A percentile compares a stretch with the other conserved stretches of the same genome.
phyloP scores from a whole-genome alignment of 2,113 vertebrate genomes.

The Corythornis cristatus region DNA sequence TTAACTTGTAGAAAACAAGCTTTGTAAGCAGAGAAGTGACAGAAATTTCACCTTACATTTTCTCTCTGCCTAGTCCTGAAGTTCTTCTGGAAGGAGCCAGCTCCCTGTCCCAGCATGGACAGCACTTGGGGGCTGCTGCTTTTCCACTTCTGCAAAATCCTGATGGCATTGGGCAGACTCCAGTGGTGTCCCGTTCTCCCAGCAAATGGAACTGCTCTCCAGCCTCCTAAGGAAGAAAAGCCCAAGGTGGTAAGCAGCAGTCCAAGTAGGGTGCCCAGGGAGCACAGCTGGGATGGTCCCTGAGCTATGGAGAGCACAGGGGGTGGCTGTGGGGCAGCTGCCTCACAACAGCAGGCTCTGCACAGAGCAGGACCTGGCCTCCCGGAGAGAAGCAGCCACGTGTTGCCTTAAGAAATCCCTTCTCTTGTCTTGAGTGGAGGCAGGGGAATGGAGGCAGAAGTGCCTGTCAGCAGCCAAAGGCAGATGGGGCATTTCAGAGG shows the following conservation, averaged over 20 bases:
- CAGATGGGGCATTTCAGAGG: background rate
- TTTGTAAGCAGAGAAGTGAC: background rate
- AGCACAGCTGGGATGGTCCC: background rate
- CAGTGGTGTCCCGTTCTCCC: background rate
- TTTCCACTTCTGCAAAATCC: background rate
- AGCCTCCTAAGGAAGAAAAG: background rate
- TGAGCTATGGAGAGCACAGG: background rate
- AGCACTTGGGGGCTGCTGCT: background rate
- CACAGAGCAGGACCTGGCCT: background rate
- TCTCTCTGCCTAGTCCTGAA: background rate
- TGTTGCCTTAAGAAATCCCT: background rate
- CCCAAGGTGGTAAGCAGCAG: background rate
- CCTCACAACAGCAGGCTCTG: background rate
- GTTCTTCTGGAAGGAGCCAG: background rate
- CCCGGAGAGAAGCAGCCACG: background rate
- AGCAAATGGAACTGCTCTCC: background rate
- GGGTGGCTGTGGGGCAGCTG: background rate
- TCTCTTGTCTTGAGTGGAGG: background rate
- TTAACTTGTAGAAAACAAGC: background rate
- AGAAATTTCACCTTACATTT: background rate
- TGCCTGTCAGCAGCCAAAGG: background rate
- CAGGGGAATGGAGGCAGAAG: background rate
- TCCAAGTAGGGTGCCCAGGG: background rate
- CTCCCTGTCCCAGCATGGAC: background rate
- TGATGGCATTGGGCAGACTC: background rate